phyloP scores from a whole-genome alignment of 2,888 invertebrate genomes.

The Epinotia bilunana region DNA sequence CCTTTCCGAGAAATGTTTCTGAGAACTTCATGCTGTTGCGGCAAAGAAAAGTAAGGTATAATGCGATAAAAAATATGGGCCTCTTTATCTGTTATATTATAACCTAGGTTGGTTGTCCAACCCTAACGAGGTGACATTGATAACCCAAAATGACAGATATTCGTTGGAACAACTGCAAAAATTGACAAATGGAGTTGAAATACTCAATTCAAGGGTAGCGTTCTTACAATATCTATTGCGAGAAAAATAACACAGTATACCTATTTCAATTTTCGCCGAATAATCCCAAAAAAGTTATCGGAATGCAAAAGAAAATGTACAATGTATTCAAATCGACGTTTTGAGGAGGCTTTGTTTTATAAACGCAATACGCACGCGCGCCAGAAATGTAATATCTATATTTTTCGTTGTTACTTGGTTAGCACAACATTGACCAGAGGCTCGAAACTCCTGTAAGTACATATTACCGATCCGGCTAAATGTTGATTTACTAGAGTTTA shows the following conservation, averaged over 20 bases:
- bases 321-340: too few species aligned
- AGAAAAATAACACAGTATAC: too few species aligned
- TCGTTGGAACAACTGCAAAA: too few species aligned
- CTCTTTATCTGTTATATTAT: too few species aligned
- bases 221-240: too few species aligned
- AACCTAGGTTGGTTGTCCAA: too few species aligned
- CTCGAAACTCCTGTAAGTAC: not conserved
- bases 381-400: not conserved
- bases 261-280: too few species aligned
- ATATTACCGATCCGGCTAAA: constrained; percentile 24
- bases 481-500: constrained; percentile 41
- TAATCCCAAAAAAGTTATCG: too few species aligned
- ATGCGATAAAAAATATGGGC: not conserved
- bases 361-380: not conserved
- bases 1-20: constrained; percentile 4
- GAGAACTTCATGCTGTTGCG: not conserved
- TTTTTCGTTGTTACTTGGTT: not conserved
- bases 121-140: too few species aligned
- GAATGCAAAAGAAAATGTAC: too few species aligned
- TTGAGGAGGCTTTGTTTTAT: not conserved
- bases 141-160: too few species aligned
- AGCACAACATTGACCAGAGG: constrained; percentile 8
- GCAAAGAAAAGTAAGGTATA: not conserved
- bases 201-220: not conserved
- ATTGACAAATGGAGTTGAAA: not conserved